A percentile compares a stretch with the other conserved stretches of the same genome.
phyloP scores from a whole-genome alignment of 1,140 invertebrate species.

The Drosophila chauvacae region DNA sequence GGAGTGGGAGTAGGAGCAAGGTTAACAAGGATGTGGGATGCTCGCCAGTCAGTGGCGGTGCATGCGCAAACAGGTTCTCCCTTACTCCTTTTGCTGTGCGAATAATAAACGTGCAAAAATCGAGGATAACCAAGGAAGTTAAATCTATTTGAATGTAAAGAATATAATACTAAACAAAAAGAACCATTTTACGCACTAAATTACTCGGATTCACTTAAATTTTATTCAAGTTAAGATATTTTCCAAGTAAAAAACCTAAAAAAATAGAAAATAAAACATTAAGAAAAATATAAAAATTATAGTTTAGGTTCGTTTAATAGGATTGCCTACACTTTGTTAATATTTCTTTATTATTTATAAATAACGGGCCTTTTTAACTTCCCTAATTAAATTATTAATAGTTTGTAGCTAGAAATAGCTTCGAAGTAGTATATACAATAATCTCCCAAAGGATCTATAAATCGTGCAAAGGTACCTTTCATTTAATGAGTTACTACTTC shows the following conservation, averaged over 20 bases:
- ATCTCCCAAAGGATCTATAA: constrained; percentile 1
- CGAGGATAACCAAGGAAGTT: background rate
- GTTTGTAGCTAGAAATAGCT: background rate
- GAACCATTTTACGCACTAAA: background rate
- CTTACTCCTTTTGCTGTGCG: background rate
- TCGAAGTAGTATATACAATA: no score
- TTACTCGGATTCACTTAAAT: background rate
- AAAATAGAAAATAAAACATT: no score
- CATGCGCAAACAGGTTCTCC: constrained; percentile 45
- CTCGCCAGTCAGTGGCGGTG: constrained; percentile 2
- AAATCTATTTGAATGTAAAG: background rate
- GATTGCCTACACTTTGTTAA: no score
- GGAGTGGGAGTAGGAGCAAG: constrained; percentile 15
- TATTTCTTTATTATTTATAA: no score
- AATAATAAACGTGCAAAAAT: background rate
- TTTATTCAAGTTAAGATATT: no score
- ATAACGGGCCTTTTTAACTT: no score
- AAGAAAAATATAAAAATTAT: no score
- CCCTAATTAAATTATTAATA: background rate
- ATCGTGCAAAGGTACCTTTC: background rate
- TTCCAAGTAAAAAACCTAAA: no score
- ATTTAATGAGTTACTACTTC: constrained; percentile 7
- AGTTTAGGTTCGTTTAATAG: no score
- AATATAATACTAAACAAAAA: background rate
- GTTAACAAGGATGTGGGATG: constrained; percentile 13